Base-by-base conservation (phyloP, 2,888 invertebrate species). In the Thera obeliscata region DNA sequence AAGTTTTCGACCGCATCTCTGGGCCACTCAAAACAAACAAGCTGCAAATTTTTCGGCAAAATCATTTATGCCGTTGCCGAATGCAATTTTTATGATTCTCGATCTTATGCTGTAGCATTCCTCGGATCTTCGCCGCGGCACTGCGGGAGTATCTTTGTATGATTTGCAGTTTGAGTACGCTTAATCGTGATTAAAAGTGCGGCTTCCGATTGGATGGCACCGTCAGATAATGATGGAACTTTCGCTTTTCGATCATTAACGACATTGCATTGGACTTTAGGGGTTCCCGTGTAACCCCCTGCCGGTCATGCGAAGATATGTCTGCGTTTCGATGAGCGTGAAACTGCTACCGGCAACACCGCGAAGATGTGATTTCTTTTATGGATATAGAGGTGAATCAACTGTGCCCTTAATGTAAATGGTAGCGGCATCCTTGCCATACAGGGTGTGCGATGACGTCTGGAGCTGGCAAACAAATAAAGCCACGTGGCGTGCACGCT, bases 171-270 rank as follows among this genome's bases (percentile, higher is more conserved):
- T 78, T 74, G 73, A 80, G 83, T 81, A 76, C 81, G 81, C 80
- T 84, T 86, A 86, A 87, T 87, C 84, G 81, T 86, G 86, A 87
- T 89, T 85, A 85, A 88, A 83, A 81, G 81, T 75, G 83, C 81
- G 79, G 82, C 89, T 90, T 83, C 88, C 82, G 85, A 88, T 87
- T 84, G 79, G 76, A 77, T 83, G 78, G 84, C 78, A 79, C 74
- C 78, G 76, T 76, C 80, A 80, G 87, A 89, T 90, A 91, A 90
- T 89, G 86, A 86, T 78, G 80, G 75, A 78, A 84, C 89, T 91
- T 92, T 92, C 90, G 88, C 89, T 91, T 88, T 87, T 86, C 80
- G 84, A 87, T 88, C 87, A 90, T 91, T 91, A 86, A 79, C 73
- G 76, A 75, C 74, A 76, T 76, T 70, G 75, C 72, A 74, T 77